Percentiles rank a stretch among this genome's conserved stretches.
Conservation (phyloP, 2,888 invertebrate genomes). For the Caenorhabditis sp. region DNA sequence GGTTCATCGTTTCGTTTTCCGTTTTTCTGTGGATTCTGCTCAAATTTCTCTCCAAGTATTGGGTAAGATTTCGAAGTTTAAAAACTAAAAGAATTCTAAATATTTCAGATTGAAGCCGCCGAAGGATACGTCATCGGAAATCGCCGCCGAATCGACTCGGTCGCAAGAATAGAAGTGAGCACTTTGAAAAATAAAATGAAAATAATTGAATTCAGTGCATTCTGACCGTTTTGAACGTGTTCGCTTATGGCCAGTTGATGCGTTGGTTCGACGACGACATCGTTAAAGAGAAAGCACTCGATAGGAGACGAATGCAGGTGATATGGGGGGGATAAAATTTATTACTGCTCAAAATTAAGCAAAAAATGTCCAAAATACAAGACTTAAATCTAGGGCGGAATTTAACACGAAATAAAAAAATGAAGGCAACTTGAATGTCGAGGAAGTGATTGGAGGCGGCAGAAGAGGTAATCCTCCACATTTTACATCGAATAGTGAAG, state of each 20-base stretch:
- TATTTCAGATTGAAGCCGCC: conserved; percentile 65
- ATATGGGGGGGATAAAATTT: neutral
- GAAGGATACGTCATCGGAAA: conserved; percentile 72
- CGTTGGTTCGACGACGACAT: conserved; percentile 60
- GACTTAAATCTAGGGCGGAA: neutral
- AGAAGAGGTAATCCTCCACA: neutral
- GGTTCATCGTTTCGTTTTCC: conserved; percentile 36
- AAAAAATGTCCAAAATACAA: neutral
- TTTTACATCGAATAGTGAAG: neutral
- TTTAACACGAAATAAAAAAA: neutral
- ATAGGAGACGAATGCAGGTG: conserved; percentile 44
- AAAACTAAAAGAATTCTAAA: too few species aligned
- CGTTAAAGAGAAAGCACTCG: conserved; percentile 19
- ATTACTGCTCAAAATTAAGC: neutral
- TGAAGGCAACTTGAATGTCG: neutral
- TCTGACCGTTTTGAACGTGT: conserved; percentile 62
- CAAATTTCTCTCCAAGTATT: conserved; percentile 34
- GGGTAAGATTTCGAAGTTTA: conserved; percentile 52
- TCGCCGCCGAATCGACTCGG: conserved; percentile 66
- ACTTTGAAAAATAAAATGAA: neutral
- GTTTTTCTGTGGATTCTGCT: conserved; percentile 31
- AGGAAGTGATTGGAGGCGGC: too few species aligned
- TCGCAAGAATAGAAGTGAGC: conserved; percentile 62
- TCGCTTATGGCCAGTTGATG: conserved; percentile 63
- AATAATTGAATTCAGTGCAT: conserved; percentile 35